phyloP scores from a whole-genome alignment of 2,888 invertebrate genomes.

The Xestoiulus laeticollis region DNA sequence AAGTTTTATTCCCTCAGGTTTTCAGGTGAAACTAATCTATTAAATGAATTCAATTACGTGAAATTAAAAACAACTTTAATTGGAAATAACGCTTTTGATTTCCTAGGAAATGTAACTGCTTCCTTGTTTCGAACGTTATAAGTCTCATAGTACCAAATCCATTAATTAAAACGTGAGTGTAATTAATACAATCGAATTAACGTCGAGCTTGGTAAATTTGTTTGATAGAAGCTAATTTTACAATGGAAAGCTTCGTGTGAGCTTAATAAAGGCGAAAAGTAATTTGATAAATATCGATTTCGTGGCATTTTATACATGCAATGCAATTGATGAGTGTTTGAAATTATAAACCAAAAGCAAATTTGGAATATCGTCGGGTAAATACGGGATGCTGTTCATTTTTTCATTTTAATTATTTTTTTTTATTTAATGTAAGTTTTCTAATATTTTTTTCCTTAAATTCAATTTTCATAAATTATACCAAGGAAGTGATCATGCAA shows the following conservation, averaged over 20 bases:
- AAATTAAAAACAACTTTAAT: background rate
- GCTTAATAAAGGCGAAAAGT: background rate
- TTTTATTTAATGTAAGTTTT: too few relatives aligned
- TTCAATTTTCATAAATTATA: conserved; percentile 21
- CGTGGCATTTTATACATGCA: background rate
- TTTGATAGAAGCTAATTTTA: background rate
- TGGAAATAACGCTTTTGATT: background rate
- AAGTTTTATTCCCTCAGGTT: background rate
- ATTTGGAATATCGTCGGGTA: too few relatives aligned
- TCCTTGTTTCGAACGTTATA: background rate
- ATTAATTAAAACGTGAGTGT: background rate
- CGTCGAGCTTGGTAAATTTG: background rate
- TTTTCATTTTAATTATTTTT: background rate
- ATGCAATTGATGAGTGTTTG: background rate
- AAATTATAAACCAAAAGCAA: background rate
- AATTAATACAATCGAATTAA: background rate
- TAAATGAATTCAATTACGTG: background rate
- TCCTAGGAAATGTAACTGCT: background rate
- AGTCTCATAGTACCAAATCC: background rate
- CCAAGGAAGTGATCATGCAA: background rate
- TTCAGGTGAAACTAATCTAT: background rate
- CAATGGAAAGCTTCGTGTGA: background rate
- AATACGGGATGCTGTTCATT: too few relatives aligned
- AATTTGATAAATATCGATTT: background rate
- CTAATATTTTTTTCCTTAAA: background rate